Evolutionary conservation across 2,888 invertebrate species (phyloP), one percentile per base, ranked within the genome.

Genomic region (Homarus gammarus): DNA sequence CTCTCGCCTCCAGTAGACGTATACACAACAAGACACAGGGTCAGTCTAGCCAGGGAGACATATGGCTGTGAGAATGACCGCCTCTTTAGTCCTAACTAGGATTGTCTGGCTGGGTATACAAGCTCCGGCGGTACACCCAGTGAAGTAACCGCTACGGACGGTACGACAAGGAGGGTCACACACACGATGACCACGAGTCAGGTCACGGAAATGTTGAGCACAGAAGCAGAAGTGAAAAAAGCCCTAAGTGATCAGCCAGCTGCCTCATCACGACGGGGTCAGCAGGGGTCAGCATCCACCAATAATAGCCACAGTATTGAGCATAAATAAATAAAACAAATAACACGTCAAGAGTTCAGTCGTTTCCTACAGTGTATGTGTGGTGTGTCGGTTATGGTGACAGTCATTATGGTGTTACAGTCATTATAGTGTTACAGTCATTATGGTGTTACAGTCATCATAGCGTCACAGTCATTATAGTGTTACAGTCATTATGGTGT

Each of bases 141-240:
- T n/a, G n/a, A n/a, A 49, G 27, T 40, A 31, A 33, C 51, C 22
- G 49, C 51, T 56, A 49, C 10, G 49, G 36, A 79, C 78, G 49
- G 78, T n/a, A 27, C 1, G 33, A n/a, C n/a, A 44, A 15, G 40
- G n/a, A 79, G 56, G 49, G 78, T 56, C 78, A 36, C 36, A 5
- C 33, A 22, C 18, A 33, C 31, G 12, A 44, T 27, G 27, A 83
- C 40, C 68, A 15, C 49, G 22, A 79, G 70, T 83, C 82, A 87
- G 87, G 87, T 87, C 87, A 87, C 87, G 22, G 33, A 75, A 75
- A 75, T 8, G 44, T 72, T 87, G 81, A 87, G 81, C 87, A 87
- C 51, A 61, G 72, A 81, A 61, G 33, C 68, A 64, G 81, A 81
- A 87, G 49, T 27, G 44, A n/a, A 77, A 49, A 15, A 49, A 49